These are phyloP conservation scores for Pipistrellus pygmaeus DNA, from an alignment of 2,797 vertebrate genomes.

Conservation along the genomic window DNA sequence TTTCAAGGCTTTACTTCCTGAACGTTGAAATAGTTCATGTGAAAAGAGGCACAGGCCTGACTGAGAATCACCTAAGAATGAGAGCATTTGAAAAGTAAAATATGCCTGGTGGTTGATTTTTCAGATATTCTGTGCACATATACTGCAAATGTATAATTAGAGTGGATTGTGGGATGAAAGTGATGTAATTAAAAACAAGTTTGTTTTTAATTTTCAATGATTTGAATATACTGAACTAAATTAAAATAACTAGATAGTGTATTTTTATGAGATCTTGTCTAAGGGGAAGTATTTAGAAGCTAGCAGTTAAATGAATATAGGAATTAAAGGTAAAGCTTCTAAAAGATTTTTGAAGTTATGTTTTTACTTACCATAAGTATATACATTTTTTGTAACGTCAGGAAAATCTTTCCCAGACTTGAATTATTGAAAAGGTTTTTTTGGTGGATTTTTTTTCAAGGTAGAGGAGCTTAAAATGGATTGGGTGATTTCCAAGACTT, in stretches of 20 bases:
- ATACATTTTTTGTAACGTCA: conserved; percentile 54
- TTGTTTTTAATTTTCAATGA: conserved; percentile 21
- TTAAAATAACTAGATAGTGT: neutral
- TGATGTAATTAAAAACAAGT: neutral
- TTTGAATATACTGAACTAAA: neutral
- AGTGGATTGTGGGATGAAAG: neutral
- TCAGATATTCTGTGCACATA: neutral
- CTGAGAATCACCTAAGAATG: neutral
- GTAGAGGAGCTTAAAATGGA: conserved; percentile 73
- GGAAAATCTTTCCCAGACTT: conserved; percentile 58
- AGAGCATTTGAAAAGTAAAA: neutral
- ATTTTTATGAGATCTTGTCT: conserved; percentile 19
- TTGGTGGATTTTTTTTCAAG: conserved; percentile 11
- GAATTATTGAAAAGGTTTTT: conserved; percentile 53
- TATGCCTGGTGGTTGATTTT: neutral
- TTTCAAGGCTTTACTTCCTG: neutral
- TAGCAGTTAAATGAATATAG: conserved; percentile 56
- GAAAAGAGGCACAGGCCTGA: neutral
- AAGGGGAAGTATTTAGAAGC: neutral
- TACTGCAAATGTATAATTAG: neutral
- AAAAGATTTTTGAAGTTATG: conserved; percentile 60
- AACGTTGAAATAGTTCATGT: neutral
- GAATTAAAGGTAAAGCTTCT: neutral
- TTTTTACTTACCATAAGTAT: conserved; percentile 63
- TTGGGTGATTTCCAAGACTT: conserved; percentile 73